These are phyloP conservation scores for Clinocottus analis DNA, from an alignment of 2,113 vertebrate species.

Conservation along the genomic window DNA sequence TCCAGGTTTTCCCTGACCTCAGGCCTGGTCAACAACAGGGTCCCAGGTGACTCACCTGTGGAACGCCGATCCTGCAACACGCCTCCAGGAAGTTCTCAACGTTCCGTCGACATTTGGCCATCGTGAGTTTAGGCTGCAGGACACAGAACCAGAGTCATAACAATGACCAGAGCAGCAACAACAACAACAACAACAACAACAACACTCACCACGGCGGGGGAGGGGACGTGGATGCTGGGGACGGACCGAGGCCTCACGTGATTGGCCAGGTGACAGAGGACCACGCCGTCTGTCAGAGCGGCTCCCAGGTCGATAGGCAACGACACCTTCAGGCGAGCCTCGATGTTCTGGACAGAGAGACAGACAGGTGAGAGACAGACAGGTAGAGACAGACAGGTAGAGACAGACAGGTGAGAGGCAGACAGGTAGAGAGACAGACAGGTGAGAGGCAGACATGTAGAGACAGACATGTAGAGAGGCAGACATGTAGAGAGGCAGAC, in stretches of 20 bases:
- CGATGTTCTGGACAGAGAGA: slow-evolving; percentile 88
- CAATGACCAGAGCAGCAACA: too few relatives aligned
- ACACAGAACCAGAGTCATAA: not conserved
- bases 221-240: slow-evolving; percentile 97
- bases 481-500: not conserved
- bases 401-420: not conserved
- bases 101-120: slow-evolving; percentile 97
- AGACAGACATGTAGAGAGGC: accelerated
- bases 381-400: not conserved
- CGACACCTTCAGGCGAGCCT: slow-evolving; percentile 92
- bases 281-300: slow-evolving; percentile 95
- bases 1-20: too few relatives aligned
- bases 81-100: slow-evolving; percentile 99
- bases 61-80: slow-evolving; percentile 95
- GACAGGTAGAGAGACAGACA: not conserved
- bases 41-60: slow-evolving; percentile 87
- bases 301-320: slow-evolving; percentile 93
- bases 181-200: not conserved
- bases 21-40: not conserved
- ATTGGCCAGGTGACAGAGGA: slow-evolving; percentile 97
- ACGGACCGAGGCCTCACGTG: slow-evolving; percentile 96
- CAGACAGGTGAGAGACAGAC: too few relatives aligned
- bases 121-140: slow-evolving; percentile 95
- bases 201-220: slow-evolving; percentile 92
- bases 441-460: not conserved